These are phyloP conservation scores for Heteronetta atricapilla DNA, from an alignment of 2,113 vertebrate species.

Conservation along the genomic window DNA sequence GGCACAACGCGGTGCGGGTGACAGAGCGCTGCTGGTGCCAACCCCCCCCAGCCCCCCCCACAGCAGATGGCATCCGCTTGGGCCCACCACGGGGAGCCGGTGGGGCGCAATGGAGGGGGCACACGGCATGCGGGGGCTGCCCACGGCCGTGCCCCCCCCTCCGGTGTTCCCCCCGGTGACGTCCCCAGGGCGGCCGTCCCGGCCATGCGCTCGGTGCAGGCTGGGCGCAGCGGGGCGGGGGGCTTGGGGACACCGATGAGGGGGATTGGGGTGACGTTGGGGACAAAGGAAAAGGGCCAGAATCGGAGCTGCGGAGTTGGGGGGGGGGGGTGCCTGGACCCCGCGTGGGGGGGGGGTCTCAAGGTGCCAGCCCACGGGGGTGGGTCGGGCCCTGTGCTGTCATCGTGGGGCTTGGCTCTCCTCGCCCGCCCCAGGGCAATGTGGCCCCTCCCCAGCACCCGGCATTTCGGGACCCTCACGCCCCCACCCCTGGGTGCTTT, in stretches of 20 bases:
- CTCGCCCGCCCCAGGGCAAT: fast-evolving
- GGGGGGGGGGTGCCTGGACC: background rate
- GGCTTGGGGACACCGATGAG: fast-evolving
- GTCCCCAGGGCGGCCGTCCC: background rate
- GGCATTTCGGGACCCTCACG: fast-evolving
- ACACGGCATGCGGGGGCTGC: background rate
- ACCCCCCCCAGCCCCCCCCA: background rate
- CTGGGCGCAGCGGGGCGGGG: background rate
- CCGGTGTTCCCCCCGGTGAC: fast-evolving
- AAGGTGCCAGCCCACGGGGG: fast-evolving
- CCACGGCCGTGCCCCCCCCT: fast-evolving
- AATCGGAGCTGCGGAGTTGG: fast-evolving
- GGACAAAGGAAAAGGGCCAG: background rate
- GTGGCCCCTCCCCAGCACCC: too few relatives aligned
- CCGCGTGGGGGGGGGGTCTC: background rate
- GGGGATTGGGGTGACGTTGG: background rate
- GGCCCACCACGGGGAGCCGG: background rate
- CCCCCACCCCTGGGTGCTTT: background rate
- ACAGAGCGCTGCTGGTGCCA: conserved; percentile 27
- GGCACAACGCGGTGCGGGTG: background rate
- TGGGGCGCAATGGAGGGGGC: fast-evolving
- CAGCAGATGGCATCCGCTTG: conserved; percentile 35
- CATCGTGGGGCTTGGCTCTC: fast-evolving
- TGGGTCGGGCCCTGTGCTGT: fast-evolving
- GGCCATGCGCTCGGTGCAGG: fast-evolving